Evolutionary conservation across 1,140 invertebrate genomes (phyloP), one percentile per base, ranked within the genome.

Genomic region (Acromyrmex echinatior): DNA sequence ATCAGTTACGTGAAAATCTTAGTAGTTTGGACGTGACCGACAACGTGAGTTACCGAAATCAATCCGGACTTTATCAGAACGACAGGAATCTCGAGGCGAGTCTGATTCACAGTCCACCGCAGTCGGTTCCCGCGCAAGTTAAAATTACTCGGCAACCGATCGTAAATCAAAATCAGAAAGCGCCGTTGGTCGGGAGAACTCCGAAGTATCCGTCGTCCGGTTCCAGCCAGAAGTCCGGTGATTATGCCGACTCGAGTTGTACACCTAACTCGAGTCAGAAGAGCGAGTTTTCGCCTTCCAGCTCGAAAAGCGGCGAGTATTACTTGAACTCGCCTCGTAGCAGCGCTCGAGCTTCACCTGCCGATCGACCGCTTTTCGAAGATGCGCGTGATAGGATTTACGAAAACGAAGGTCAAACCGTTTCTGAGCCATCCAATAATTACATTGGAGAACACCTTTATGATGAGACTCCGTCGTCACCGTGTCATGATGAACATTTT

Each of bases 231-330:
- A 93, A 93, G 63, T 95, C 94, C 0, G 94, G 93, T 0, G 94
- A 95, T 25, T 95, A 94, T 56, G 94, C 93, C 0, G 94, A 95
- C 25, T 95, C 94, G 0, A 94, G 92, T 82, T 95, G 94, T 66
- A 95, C 94, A 0, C 94, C 94, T 0, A 95, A 95, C 49, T 95
- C 94, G 3, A 95, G 94, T 60, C 94, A 95, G 66, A 95, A 95
- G 62, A 95, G 94, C 68, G 94, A 94, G 77, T 95, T 95, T 78
- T 95, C 94, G 18, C 94, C 94, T 0, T 88, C 93, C 1, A 95
- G 94, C 74, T 95, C 94, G 1, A 95, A 95, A 71, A 95, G 94
- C 88, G 94, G 94, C 0, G 94, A 95, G 49, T 95, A 95, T 51
- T 95, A 95, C 68, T 79, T 95, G 3, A 91, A 93, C 60, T 95